These are phyloP conservation scores for Orgyia antiqua DNA, from an alignment of 2,888 invertebrate genomes.

Conservation along the genomic window DNA sequence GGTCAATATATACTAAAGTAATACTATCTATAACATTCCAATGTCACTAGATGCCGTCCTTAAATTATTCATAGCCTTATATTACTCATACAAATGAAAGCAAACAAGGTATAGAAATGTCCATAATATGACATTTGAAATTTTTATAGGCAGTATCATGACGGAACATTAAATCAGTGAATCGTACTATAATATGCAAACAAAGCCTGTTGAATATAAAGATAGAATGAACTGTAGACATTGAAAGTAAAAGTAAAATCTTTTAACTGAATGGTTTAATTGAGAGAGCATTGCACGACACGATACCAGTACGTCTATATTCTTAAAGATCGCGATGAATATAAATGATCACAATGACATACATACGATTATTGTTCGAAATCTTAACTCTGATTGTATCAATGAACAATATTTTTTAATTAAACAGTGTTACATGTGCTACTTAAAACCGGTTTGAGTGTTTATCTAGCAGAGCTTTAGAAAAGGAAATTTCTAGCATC, in stretches of 20 bases:
- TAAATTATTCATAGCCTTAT: too few species aligned
- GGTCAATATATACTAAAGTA: conserved; percentile 24
- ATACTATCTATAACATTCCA: too few species aligned
- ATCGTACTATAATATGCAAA: conserved; percentile 13
- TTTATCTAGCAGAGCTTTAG: too few species aligned
- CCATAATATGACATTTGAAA: too few species aligned
- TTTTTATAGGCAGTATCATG: too few species aligned
- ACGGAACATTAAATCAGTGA: too few species aligned
- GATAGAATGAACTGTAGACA: conserved; percentile 25
- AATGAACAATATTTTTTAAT: conserved; percentile 13
- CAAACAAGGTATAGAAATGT: too few species aligned
- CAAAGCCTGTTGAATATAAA: conserved; percentile 23
- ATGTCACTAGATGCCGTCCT: too few species aligned
- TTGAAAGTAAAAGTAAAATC: conserved; percentile 31
- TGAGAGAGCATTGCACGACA: conserved; percentile 14
- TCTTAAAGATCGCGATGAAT: conserved; percentile 11
- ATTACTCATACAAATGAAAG: too few species aligned
- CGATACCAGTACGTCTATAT: conserved; percentile 7
- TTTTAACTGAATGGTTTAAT: conserved; percentile 22
- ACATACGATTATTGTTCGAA: conserved; percentile 14
- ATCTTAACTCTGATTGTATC: conserved; percentile 17
- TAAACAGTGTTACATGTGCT: conserved; percentile 13
- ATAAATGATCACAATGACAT: conserved; percentile 9
- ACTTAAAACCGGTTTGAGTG: too few species aligned
- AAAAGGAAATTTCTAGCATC: conserved; percentile 16